These are phyloP conservation scores for Poeciliopsis gracilis DNA, from an alignment of 2,797 vertebrate genomes.

Conservation along the genomic window DNA sequence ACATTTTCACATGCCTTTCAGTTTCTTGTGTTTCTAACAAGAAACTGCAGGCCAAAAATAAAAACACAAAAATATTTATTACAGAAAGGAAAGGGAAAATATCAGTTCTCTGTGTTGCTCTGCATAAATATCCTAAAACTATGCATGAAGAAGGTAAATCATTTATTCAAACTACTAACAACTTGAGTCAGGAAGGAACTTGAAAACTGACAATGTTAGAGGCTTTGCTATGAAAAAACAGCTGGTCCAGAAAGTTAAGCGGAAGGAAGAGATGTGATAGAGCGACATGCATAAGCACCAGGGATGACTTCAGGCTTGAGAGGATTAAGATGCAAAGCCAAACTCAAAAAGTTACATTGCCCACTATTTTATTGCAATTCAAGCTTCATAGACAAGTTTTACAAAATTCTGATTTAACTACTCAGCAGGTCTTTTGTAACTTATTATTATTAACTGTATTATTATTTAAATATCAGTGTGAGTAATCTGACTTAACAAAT, in stretches of 20 bases:
- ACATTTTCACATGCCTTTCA: not conserved
- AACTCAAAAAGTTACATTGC: not conserved
- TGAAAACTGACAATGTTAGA: not conserved
- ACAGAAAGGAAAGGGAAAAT: not conserved
- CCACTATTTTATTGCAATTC: not conserved
- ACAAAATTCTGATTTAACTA: not conserved
- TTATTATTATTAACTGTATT: not conserved
- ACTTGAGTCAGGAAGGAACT: not conserved
- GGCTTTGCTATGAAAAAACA: not conserved
- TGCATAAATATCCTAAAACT: not conserved
- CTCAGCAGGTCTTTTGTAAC: not conserved
- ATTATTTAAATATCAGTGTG: not conserved
- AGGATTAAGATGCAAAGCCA: not conserved
- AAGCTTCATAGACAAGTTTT: not conserved
- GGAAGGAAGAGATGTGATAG: not conserved
- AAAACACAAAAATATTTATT: not conserved
- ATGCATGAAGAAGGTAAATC: not conserved
- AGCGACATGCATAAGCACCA: not conserved
- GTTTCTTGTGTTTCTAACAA: no score
- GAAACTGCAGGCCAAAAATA: not conserved
- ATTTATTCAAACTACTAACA: not conserved
- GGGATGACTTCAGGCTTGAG: not conserved
- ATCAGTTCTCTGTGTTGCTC: not conserved
- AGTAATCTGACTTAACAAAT: not conserved
- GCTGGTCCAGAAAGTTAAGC: not conserved